Conservation (phyloP, 35 echinoderm and acorn worm species). For the Lytechinus variegatus region DNA sequence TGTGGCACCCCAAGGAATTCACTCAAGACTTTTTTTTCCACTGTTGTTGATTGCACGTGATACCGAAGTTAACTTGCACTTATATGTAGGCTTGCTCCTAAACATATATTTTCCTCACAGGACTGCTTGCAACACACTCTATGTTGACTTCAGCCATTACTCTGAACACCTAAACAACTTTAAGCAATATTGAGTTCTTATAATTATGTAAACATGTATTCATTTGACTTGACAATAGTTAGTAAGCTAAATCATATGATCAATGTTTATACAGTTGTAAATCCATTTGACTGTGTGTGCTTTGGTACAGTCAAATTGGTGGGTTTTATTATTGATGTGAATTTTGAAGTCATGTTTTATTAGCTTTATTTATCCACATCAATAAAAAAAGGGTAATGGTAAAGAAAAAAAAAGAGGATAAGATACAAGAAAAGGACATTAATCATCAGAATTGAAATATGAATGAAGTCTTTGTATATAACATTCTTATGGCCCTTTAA, state of each 20-base stretch:
- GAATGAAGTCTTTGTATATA: neutral
- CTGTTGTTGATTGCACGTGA: neutral
- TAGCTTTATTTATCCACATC: neutral
- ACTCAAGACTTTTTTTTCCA: neutral
- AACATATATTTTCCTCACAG: neutral
- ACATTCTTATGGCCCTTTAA: neutral
- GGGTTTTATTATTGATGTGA: neutral
- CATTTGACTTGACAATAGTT: neutral
- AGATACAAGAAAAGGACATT: neutral
- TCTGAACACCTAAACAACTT: neutral
- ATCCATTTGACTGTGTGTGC: neutral
- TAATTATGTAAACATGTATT: neutral
- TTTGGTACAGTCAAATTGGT: neutral
- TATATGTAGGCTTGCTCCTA: neutral
- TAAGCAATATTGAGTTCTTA: constrained; percentile 14
- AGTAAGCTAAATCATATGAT: neutral
- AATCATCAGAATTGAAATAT: neutral
- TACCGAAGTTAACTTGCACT: neutral
- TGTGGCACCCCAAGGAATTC: neutral
- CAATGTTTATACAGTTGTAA: neutral
- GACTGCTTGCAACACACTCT: neutral
- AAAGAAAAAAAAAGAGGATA: neutral
- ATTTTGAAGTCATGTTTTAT: neutral
- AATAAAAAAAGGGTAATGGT: neutral
- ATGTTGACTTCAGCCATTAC: neutral